These are phyloP conservation scores for Caenorhabditis panamensis DNA, from an alignment of 2,888 invertebrate species.

Conservation along the genomic window DNA sequence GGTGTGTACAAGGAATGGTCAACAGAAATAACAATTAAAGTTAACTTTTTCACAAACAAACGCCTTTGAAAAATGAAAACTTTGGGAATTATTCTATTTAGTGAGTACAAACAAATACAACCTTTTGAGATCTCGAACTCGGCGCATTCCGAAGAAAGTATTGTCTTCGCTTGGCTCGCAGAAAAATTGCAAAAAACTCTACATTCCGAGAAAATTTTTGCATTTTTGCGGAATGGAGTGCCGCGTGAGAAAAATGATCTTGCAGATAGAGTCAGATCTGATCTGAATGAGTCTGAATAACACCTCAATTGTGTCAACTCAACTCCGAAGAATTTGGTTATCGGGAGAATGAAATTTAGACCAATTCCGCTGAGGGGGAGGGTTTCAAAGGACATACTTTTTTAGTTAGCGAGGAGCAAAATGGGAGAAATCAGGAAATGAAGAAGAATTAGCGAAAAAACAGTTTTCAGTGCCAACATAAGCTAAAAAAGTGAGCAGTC, in stretches of 20 bases:
- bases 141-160: too few relatives aligned
- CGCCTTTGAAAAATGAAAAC: not conserved
- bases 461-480: too few relatives aligned
- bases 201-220: not conserved
- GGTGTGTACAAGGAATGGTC: conserved; percentile 6
- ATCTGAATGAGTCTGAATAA: not conserved
- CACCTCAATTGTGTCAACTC: not conserved
- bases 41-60: conserved; percentile 22
- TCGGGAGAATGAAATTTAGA: not conserved
- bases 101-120: too few relatives aligned
- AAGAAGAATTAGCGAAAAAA: not conserved
- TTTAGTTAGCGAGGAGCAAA: not conserved
- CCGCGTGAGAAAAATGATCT: conserved; percentile 6
- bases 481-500: too few relatives aligned
- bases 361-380: not conserved
- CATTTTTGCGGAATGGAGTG: not conserved
- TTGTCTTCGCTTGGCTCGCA: too few relatives aligned
- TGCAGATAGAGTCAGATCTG: conserved; percentile 1
- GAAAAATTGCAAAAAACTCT: too few relatives aligned
- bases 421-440: not conserved
- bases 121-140: too few relatives aligned
- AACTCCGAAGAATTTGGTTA: not conserved
- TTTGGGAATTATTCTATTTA: too few relatives aligned
- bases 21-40: not conserved
- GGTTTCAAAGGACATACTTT: not conserved